Base-by-base conservation (phyloP, 2,113 vertebrate species). In the Eurypyga helias region DNA sequence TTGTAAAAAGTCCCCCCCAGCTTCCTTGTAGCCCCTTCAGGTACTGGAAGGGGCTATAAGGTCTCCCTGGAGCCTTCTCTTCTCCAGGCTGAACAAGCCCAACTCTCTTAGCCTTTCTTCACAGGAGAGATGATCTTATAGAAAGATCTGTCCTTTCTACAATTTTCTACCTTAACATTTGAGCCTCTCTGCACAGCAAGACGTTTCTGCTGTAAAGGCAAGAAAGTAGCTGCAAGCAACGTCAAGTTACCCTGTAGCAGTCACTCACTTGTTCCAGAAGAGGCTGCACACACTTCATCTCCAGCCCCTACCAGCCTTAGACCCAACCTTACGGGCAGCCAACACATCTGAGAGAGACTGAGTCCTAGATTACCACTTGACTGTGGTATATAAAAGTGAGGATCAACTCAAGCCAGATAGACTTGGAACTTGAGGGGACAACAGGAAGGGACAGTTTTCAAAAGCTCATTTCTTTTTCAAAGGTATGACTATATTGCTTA, bases 401-500 rank as follows among this genome's bases (percentile, higher is more conserved):
- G 64, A 70, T 78, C 55, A 60, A 31, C 75, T 25, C 1, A 62
- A 41, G 58, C 33, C 57, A 61, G 41, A 31, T 20, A 45, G 58
- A 58, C 61, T 52, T 73, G 79, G 41, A 61, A 85, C 41, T 83
- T 46, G 52, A 54, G 29, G 38, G 52, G 24, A 66, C 52, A 76
- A 34, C 13, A 45, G 52, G 46, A 91, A 33, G 61, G 79, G 26
- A 36, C 7, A 62, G 79, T 75, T 90, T 79, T 46, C 66, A 55
- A 78, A 86, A 92, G 46, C 83, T 86, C 62, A 38, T 94, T 96
- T 95, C 46, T 92, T 93, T 86, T 90, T 81, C 90, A 90, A 71
- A 58, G 49, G 6, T 46, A 18, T 45, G n/a, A 48, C 70, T 49
- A 1, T 11, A 55, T 41, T 65, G 57, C 89, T 95, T 86, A 65